Percentiles rank a stretch among this genome's conserved stretches.
phyloP scores from a whole-genome alignment of 2,888 invertebrate species.

The Clanis bilineata region DNA sequence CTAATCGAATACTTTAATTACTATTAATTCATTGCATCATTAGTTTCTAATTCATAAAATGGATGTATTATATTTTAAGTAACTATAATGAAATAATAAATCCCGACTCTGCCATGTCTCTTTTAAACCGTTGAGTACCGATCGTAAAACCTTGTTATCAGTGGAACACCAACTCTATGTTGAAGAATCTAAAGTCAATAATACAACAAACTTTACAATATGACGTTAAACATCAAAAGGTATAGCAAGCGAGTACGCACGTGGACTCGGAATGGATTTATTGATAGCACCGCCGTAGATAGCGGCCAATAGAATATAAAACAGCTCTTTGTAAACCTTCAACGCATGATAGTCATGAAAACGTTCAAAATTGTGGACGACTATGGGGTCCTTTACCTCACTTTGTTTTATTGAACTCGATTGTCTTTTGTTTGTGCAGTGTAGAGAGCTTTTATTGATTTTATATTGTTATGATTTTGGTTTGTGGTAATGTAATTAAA shows the following conservation, averaged over 20 bases:
- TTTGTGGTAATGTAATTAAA: not conserved
- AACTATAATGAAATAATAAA: not conserved
- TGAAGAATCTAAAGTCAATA: not conserved
- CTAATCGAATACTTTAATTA: not conserved
- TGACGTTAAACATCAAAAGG: conserved; percentile 38
- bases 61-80: not conserved
- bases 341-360: conserved; percentile 24
- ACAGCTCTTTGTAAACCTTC: conserved; percentile 32
- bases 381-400: conserved; percentile 21
- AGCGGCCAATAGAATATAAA: conserved; percentile 46
- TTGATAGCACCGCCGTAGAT: conserved; percentile 43
- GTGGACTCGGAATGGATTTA: conserved; percentile 53
- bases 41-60: not conserved
- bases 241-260: conserved; percentile 35
- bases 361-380: conserved; percentile 17
- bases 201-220: not conserved
- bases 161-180: conserved; percentile 18
- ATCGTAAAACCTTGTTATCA: not conserved
- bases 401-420: conserved; percentile 14
- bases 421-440: conserved; percentile 19
- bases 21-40: not conserved
- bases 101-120: not conserved
- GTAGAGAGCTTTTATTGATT: conserved; percentile 15
- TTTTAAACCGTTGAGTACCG: not conserved
- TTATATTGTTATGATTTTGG: not conserved